Percentiles rank a stretch among this genome's conserved stretches.
Evolutionary conservation across 2,113 vertebrate genomes (phyloP).

Genomic region (Fukomys damarensis): DNA sequence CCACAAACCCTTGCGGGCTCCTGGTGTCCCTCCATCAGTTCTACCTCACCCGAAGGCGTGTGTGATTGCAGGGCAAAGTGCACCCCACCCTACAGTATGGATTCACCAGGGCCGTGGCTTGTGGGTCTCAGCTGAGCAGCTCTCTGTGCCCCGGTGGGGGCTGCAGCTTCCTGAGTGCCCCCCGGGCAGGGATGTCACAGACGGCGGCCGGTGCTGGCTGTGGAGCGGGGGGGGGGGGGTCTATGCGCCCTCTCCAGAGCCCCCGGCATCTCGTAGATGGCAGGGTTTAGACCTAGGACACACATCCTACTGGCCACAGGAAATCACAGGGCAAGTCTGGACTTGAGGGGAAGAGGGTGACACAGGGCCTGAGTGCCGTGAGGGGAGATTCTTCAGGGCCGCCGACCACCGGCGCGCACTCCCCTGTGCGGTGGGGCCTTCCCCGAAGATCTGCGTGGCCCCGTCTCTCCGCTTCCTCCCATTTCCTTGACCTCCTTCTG

Average conservation of each 20-base stretch:
- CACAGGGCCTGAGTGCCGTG: background rate
- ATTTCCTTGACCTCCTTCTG: background rate
- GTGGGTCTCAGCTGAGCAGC: too few species aligned
- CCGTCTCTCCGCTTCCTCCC: background rate
- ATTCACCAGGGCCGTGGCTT: background rate
- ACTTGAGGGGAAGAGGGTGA: background rate
- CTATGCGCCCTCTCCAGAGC: accelerated
- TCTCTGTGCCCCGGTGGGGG: too few species aligned
- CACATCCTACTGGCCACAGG: background rate
- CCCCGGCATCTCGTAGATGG: background rate
- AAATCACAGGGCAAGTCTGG: background rate
- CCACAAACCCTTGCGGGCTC: too few species aligned
- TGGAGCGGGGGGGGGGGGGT: too few species aligned
- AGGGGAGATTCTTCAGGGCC: background rate
- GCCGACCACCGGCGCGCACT: background rate
- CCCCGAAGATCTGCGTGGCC: background rate
- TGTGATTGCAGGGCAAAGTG: background rate
- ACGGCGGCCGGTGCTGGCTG: too few species aligned
- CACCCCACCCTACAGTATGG: too few species aligned
- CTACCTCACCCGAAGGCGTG: too few species aligned
- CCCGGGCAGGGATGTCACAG: background rate
- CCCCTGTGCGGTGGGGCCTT: background rate
- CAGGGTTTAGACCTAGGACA: background rate
- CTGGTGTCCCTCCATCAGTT: too few species aligned
- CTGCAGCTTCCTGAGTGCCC: too few species aligned